A percentile compares a stretch with the other conserved stretches of the same genome.
These are phyloP conservation scores for Trichomycterus rosablanca DNA, from an alignment of 2,113 vertebrate genomes.

Conservation along the genomic window DNA sequence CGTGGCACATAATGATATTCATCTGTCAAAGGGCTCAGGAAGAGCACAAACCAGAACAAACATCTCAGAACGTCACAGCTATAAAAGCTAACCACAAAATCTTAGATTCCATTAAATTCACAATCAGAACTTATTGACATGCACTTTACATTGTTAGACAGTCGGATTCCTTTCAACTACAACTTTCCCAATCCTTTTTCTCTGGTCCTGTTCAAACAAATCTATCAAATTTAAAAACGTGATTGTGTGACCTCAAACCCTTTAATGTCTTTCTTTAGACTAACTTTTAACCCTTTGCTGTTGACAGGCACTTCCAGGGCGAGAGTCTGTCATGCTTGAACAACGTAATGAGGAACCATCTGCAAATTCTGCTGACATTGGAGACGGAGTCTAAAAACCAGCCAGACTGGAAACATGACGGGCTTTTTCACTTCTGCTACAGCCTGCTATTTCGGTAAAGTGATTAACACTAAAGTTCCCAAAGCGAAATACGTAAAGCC, in stretches of 20 bases:
- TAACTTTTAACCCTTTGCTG: conserved; percentile 18
- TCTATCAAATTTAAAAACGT: neutral
- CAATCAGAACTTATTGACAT: too few species aligned
- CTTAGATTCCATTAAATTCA: too few species aligned
- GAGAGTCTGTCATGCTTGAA: conserved; percentile 63
- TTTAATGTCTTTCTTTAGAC: neutral
- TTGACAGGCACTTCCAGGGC: conserved; percentile 71
- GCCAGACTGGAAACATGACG: conserved; percentile 69
- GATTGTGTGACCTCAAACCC: neutral
- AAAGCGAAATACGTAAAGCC: neutral
- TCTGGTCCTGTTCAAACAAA: neutral
- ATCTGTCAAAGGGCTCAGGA: neutral
- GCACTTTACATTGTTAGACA: too few species aligned
- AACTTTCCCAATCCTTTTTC: neutral
- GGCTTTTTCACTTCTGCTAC: conserved; percentile 75
- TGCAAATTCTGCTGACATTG: conserved; percentile 60
- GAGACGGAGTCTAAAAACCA: conserved; percentile 45
- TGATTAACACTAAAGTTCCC: conserved; percentile 42
- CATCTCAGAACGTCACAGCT: neutral
- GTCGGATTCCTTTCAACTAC: neutral
- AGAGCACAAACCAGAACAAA: neutral
- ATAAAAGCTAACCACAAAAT: too few species aligned
- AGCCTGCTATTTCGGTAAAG: conserved; percentile 75
- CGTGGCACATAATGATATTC: neutral
- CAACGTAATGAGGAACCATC: conserved; percentile 61